Evolutionary conservation across 2,888 invertebrate genomes (phyloP).

Genomic region (Bembecia ichneumoniformis): DNA sequence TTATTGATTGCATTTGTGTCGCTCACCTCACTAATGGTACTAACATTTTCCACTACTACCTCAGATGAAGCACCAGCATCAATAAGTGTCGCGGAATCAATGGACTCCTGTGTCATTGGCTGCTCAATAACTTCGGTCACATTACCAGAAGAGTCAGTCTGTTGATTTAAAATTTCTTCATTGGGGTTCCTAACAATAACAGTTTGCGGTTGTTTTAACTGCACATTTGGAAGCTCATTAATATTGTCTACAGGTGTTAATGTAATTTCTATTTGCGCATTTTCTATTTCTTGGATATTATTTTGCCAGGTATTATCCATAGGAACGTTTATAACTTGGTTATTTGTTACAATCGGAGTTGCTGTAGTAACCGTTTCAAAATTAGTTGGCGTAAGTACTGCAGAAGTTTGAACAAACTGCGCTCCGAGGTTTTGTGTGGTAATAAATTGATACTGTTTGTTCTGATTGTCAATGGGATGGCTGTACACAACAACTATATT

Average conservation of each 20-base stretch:
- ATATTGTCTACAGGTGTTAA: constrained; percentile 10
- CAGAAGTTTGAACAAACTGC: constrained; percentile 52
- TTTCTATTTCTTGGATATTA: constrained; percentile 25
- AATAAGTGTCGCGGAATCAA: constrained; percentile 9
- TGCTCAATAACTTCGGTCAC: constrained; percentile 8
- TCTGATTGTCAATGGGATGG: constrained; percentile 70
- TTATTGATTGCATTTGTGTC: background rate
- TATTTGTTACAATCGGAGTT: constrained; percentile 55
- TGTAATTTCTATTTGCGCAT: constrained; percentile 21
- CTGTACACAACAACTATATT: constrained; percentile 77
- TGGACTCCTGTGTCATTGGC: constrained; percentile 12
- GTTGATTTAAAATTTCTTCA: background rate
- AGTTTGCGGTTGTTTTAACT: constrained; percentile 18
- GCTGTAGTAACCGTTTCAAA: constrained; percentile 54
- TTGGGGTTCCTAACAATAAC: constrained; percentile 3
- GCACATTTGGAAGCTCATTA: constrained; percentile 30
- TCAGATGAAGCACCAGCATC: constrained; percentile 3
- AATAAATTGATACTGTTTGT: constrained; percentile 67
- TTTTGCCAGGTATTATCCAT: constrained; percentile 43
- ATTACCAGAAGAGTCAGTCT: constrained; percentile 7
- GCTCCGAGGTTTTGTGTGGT: constrained; percentile 45
- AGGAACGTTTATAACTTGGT: constrained; percentile 41
- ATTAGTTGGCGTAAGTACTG: constrained; percentile 49
- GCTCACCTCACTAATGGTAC: background rate
- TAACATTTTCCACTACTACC: background rate